Conservation (phyloP, 2,888 invertebrate species). For the Trichogramma dendrolimi region DNA sequence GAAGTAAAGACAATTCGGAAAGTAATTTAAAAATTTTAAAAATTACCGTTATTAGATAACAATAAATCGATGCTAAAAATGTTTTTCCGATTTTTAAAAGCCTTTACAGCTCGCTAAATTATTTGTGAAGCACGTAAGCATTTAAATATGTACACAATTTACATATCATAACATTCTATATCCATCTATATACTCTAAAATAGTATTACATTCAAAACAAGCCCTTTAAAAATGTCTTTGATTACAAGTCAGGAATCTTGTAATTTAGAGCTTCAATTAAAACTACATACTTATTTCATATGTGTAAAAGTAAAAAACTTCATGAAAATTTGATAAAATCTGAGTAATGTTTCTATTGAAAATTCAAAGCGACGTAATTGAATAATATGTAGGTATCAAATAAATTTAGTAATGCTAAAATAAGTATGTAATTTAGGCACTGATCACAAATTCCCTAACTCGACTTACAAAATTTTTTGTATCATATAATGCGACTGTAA, state of each 20-base stretch:
- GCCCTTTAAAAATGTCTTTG: neutral
- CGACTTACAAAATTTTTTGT: too few species aligned
- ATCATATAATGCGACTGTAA: too few species aligned
- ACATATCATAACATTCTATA: conserved; percentile 28
- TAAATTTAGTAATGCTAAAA: too few species aligned
- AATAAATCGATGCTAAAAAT: conserved; percentile 13
- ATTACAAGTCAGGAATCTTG: conserved; percentile 15
- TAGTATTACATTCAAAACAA: conserved; percentile 10
- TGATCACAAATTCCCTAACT: too few species aligned
- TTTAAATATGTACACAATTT: conserved; percentile 33
- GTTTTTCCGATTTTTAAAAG: conserved; percentile 11
- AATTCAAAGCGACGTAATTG: too few species aligned
- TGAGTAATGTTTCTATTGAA: too few species aligned
- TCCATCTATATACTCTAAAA: conserved; percentile 17
- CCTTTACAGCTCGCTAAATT: conserved; percentile 10
- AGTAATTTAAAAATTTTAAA: neutral
- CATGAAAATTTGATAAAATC: too few species aligned
- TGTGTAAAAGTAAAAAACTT: too few species aligned
- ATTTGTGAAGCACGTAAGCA: conserved; percentile 20
- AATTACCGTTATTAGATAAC: neutral
- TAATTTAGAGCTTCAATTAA: too few species aligned
- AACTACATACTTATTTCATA: too few species aligned
- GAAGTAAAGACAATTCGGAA: conserved; percentile 1
- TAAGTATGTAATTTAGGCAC: too few species aligned
- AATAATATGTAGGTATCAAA: too few species aligned